Base-by-base conservation (phyloP, 2,888 invertebrate genomes). In the Micoletzkya japonica region DNA sequence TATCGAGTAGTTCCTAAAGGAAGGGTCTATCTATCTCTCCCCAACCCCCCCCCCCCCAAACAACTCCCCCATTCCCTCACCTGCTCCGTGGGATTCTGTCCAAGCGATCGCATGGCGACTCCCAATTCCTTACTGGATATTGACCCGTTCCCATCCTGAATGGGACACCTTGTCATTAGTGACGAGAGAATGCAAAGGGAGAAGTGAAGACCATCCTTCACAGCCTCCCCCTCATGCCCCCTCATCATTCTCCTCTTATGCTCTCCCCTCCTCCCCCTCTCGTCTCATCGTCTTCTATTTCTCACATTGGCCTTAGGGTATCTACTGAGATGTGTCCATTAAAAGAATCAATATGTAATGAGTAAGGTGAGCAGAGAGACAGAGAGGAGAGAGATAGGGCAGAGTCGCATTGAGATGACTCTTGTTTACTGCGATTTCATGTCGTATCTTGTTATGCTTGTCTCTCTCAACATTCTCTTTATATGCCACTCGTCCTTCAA, bases 21-120 rank as follows among this genome's bases (percentile, higher is more conserved):
- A 34, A 3, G 34, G 20, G 32, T 50, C 50, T 50, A 50, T 50
- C 20, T 6, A 17, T 34, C 32, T 56, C 20, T 36, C 17, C n/a
- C 58, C 32, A 36, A 36, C 24, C 36, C 34, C 54, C 4, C n/a
- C 24, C 34, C 17, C 37, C 7, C n/a, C n/a, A n/a, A n/a, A n/a
- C n/a, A 82, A 76, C 10, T 86, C 76, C 66, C n/a, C n/a, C n/a
- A n/a, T n/a, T n/a, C n/a, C n/a, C n/a, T n/a, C n/a, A 86, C 85
- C 76, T 86, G 86, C 69, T 87, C 86, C 3, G 86, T 87, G 30
- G 86, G 86, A 72, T 86, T 87, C 74, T 86, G 86, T 2, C 86
- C 86, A n/a, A 86, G 76, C 6, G 85, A 81, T 32, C 86, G 79
- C 86, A 86, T 86, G 4, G 86, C 86, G 37, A 86, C 85, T 32